Evolutionary conservation across 2,888 invertebrate genomes (phyloP), one percentile per base, ranked within the genome.

Genomic region (Hirtodrosophila histrioides): DNA sequence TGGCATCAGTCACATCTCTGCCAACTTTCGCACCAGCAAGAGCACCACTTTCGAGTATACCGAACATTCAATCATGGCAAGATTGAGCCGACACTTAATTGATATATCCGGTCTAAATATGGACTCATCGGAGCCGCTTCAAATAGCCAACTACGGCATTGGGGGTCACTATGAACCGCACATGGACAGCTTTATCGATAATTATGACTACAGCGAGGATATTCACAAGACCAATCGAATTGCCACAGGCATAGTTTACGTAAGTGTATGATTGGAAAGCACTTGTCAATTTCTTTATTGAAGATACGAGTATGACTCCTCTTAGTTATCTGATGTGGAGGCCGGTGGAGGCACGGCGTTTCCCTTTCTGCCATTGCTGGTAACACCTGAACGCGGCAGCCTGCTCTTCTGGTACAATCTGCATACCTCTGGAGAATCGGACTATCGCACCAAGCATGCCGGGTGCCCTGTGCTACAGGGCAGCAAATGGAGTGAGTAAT

Each of bases 341-440:
- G 98, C 97, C 89, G 99, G 99, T 1, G 99, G 99, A 9, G 98
- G 98, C 2, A 99, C 99, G 0, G 99, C 99, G 6, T 99, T 99
- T 92, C 97, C 99, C 0, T 94, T 95, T 77, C 93, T 99, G 10
- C 95, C 95, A 1, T 93, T 97, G 36, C 94, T 97, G 39, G 93
- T 99, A 49, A 96, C 95, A 93, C 99, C 99, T 0, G 94, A 94
- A 84, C 97, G 96, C 88, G 94, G 94, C 37, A 91, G 93, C 36
- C 93, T 90, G 8, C 75, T 91, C n/a, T 88, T 90, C 40, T 90
- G 91, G 91, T 84, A 90, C 49, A 90, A 90, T 60, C 70, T 90
- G 0, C 90, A 90, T 75, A 45, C 62, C 0, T 89, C 89, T 0
- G 90, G 86, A 2, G 88, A 89, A 45, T 69, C 43, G 5, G 90